These are phyloP conservation scores for Elysia chlorotica DNA, from an alignment of 1,140 invertebrate species.

Conservation along the genomic window DNA sequence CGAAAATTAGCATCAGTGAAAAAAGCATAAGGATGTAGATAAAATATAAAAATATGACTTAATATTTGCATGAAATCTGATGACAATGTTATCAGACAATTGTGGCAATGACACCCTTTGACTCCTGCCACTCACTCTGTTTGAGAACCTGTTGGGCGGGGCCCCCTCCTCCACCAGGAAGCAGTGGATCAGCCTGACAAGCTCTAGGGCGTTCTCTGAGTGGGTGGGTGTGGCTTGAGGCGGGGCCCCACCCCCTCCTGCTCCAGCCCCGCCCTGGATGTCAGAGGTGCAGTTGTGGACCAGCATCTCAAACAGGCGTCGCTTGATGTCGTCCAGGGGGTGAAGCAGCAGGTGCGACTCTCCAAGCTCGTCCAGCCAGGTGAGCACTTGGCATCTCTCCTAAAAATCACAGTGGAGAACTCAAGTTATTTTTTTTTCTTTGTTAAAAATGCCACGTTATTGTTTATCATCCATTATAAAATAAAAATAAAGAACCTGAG, in stretches of 20 bases:
- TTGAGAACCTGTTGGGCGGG: slow-evolving; percentile 64
- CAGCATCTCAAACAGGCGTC: slow-evolving; percentile 70
- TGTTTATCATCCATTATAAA: no score
- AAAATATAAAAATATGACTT: no score
- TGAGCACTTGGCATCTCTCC: slow-evolving; percentile 70
- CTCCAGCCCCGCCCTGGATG: slow-evolving; percentile 61
- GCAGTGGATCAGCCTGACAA: slow-evolving; percentile 69
- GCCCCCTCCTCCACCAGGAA: slow-evolving; percentile 66
- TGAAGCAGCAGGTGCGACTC: slow-evolving; percentile 68
- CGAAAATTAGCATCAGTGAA: no score
- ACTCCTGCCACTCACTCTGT: slow-evolving; percentile 42
- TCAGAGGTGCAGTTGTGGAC: slow-evolving; percentile 68
- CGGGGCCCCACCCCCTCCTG: slow-evolving; percentile 22
- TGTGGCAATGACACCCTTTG: no score
- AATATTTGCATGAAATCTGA: no score
- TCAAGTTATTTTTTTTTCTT: no score
- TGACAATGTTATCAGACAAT: no score
- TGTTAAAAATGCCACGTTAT: no score
- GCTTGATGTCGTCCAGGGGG: slow-evolving; percentile 67
- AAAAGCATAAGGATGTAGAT: no score
- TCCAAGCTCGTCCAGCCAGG: slow-evolving; percentile 69
- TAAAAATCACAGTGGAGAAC: slow-evolving; percentile 41
- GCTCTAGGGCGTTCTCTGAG: slow-evolving; percentile 67
- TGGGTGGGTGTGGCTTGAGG: slow-evolving; percentile 47
- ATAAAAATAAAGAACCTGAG: neutral